Percentiles rank a stretch among this genome's conserved stretches.
These are phyloP conservation scores for Calliphora vomitoria DNA, from an alignment of 2,888 invertebrate species.

Conservation along the genomic window DNA sequence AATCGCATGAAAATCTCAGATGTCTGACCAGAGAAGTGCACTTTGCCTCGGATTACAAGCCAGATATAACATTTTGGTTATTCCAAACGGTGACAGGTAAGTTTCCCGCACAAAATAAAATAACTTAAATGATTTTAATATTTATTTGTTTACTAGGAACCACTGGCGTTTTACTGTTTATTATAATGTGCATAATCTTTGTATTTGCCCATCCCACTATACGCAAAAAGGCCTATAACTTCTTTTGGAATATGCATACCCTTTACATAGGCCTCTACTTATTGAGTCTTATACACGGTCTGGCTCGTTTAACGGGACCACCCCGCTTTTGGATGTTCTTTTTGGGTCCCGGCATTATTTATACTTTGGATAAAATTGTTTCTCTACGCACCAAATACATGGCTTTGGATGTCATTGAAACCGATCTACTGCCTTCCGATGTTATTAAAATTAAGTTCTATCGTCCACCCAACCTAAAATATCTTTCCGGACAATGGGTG, in stretches of 20 bases:
- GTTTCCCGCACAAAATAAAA: conserved; percentile 6
- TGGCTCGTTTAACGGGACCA: conserved; percentile 95
- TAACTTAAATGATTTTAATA: neutral
- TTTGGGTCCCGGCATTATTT: conserved; percentile 94
- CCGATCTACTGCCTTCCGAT: conserved; percentile 96
- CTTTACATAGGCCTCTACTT: conserved; percentile 94
- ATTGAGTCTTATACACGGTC: conserved; percentile 94
- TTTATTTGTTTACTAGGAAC: conserved; percentile 86
- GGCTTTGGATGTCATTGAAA: conserved; percentile 96
- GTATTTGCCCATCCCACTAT: conserved; percentile 98
- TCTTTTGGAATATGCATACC: conserved; percentile 97
- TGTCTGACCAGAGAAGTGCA: conserved; percentile 97
- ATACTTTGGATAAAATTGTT: conserved; percentile 96
- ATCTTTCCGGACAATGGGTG: conserved; percentile 97
- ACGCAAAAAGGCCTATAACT: conserved; percentile 96
- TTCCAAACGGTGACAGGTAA: conserved; percentile 97
- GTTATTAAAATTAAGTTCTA: conserved; percentile 98
- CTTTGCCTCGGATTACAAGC: conserved; percentile 96
- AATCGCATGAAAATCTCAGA: conserved; percentile 95
- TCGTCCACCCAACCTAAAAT: conserved; percentile 97
- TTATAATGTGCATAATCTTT: conserved; percentile 97
- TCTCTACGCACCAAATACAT: conserved; percentile 95
- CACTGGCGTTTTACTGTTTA: conserved; percentile 94
- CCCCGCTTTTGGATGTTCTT: conserved; percentile 98
- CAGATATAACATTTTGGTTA: conserved; percentile 97